Conservation (phyloP, 2,113 vertebrate genomes). For the pig (Sus scrofa) region DNA sequence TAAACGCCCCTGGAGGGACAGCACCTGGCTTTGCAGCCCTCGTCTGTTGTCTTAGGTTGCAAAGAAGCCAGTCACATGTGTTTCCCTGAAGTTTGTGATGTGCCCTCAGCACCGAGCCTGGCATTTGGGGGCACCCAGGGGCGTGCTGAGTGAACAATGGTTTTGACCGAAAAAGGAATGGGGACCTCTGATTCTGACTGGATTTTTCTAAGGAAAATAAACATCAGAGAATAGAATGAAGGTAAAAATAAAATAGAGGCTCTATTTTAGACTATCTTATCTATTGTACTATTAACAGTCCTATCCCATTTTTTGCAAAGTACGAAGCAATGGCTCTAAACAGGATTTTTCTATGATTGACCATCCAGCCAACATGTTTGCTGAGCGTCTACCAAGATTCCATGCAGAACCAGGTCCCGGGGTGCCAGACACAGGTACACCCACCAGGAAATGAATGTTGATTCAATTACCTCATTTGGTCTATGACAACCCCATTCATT, state of each 20-base stretch:
- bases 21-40: background rate
- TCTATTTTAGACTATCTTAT: conserved; percentile 22
- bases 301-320: conserved; percentile 51
- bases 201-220: conserved; percentile 64
- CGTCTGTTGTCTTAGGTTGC: background rate
- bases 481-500: conserved; percentile 23
- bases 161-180: conserved; percentile 12
- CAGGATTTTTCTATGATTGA: background rate
- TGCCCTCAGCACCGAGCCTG: background rate
- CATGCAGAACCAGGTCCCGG: background rate
- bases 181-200: background rate
- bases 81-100: background rate
- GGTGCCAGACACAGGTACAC: background rate
- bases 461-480: conserved; percentile 56
- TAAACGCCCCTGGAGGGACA: background rate
- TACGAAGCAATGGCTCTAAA: conserved; percentile 46
- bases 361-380: background rate
- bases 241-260: conserved; percentile 41
- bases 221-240: conserved; percentile 62
- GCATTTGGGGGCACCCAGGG: background rate
- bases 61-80: background rate
- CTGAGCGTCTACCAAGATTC: background rate
- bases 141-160: background rate
- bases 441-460: conserved; percentile 46
- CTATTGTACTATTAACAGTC: conserved; percentile 50